Evolutionary conservation across 2,797 vertebrate species (phyloP).

Genomic region (Gobionotothen gibberifrons): DNA sequence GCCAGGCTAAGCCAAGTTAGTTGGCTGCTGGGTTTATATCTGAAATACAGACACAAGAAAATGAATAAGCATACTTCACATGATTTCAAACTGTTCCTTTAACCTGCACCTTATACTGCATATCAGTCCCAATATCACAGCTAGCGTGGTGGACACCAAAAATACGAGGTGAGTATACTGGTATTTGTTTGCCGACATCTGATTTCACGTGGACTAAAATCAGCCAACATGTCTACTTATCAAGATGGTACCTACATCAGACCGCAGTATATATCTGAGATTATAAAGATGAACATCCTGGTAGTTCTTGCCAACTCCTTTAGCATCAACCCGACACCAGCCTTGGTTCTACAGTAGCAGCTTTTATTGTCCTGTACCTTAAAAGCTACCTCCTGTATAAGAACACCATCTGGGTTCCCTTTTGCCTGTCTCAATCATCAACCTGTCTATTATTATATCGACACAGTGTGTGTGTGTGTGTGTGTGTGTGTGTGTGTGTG

Average conservation of each 20-base stretch:
- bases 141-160: not conserved
- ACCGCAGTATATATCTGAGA: not conserved
- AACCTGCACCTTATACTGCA: not conserved
- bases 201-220: not conserved
- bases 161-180: not conserved
- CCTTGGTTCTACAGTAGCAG: not conserved
- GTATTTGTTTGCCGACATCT: not conserved
- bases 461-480: conserved; percentile 36
- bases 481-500: conserved; percentile 21
- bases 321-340: not conserved
- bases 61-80: not conserved
- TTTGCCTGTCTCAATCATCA: conserved; percentile 1
- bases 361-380: conserved; percentile 6
- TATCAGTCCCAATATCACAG: not conserved
- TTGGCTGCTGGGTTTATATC: not conserved
- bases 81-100: not conserved
- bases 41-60: not conserved
- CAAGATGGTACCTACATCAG: conserved; percentile 3
- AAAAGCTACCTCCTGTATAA: not conserved
- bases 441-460: conserved; percentile 10
- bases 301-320: not conserved
- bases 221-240: conserved; percentile 5
- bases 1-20: not conserved
- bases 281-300: conserved; percentile 31
- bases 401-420: conserved; percentile 7